Conservation (phyloP, 2,888 invertebrate species). For the Dioctria linearis region DNA sequence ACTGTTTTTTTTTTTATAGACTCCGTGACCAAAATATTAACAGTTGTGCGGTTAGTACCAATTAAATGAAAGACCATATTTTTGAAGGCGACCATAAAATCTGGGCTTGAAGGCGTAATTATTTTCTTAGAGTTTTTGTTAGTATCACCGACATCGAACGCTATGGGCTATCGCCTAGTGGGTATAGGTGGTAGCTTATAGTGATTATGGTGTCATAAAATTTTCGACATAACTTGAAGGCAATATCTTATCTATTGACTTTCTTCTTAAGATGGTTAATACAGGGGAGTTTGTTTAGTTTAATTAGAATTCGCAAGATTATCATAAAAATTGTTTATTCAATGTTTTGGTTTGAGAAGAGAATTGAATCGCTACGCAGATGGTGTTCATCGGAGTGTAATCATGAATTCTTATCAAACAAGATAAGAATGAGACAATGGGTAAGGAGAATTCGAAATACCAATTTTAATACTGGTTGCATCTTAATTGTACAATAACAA, state of each 20-base stretch:
- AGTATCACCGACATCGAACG: slow-evolving; percentile 2
- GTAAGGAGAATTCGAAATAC: background rate
- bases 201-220: slow-evolving; percentile 45
- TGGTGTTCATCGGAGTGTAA: background rate
- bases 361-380: background rate
- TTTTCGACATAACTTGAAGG: slow-evolving; percentile 16
- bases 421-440: background rate
- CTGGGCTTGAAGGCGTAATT: background rate
- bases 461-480: background rate
- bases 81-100: slow-evolving; percentile 27
- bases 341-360: background rate
- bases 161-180: background rate
- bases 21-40: slow-evolving; percentile 48
- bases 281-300: slow-evolving; percentile 30
- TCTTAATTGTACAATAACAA: background rate
- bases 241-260: background rate
- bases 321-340: slow-evolving; percentile 46
- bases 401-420: background rate
- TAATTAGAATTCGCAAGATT: slow-evolving; percentile 44
- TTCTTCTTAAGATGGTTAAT: background rate
- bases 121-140: background rate
- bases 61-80: slow-evolving; percentile 45
- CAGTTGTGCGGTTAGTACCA: slow-evolving; percentile 36
- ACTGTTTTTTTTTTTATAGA: slow-evolving; percentile 3
- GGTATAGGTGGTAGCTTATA: slow-evolving; percentile 17